Evolutionary conservation across 2,113 vertebrate genomes (phyloP), one percentile per base, ranked within the genome.

Genomic region (Nibea albiflora): DNA sequence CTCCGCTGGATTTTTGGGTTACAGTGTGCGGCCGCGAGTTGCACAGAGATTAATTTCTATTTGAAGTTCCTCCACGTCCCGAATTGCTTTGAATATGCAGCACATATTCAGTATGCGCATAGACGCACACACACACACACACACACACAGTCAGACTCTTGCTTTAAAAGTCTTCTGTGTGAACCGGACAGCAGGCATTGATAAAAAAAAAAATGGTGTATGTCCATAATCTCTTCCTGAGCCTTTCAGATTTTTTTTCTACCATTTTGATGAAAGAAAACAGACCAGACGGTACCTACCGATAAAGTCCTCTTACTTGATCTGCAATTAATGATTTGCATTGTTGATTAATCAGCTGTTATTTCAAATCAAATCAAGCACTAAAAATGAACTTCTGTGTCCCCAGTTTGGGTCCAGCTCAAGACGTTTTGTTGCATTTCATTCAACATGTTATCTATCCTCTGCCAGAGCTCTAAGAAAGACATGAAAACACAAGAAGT

Each of bases 11-110:
- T 54, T 76, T 76, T 78, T 65, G 39, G 71, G 60, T 60, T n/a
- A 1, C 20, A 46, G 14, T 60, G 46, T 47, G 57, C 69, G 31
- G 35, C 53, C 26, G 61, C 17, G 11, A n/a, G 20, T 22, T 67
- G 19, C 53, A n/a, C 22, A 73, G 16, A 68, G 63, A 66, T 86
- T 77, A 0, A 66, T 86, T 62, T 74, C 16, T 35, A 26, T 81
- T 73, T 77, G 39, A 62, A 79, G 69, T 46, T 60, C 10, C 24
- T 15, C 11, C 73, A 72, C 1, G 44, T 68, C 64, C 35, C 63
- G 19, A 84, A 60, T 35, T 28, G n/a, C 64, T 79, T 70, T 70
- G 22, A 58, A 56, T 62, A 39, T 70, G 66, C 57, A 58, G 26
- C 77, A 78, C 19, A 57, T 39, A 42, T 31, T 89, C 67, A 70